Conservation (phyloP, 2,113 vertebrate genomes). For the Eptatretus burgeri region DNA sequence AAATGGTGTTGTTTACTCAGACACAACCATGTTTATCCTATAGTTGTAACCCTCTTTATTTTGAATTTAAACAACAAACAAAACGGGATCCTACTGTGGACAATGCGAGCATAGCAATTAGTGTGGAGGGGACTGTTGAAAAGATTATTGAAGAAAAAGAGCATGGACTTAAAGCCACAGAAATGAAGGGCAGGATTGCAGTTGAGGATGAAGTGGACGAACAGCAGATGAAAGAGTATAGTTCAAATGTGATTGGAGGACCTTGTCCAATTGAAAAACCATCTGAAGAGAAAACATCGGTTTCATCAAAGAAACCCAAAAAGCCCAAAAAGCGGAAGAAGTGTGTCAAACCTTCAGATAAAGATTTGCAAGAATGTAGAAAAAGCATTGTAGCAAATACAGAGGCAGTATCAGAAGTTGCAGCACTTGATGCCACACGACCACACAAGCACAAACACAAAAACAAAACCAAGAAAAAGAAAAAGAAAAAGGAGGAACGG, state of each 20-base stretch:
- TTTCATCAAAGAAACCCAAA: conserved; percentile 18
- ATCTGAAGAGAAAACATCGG: no score
- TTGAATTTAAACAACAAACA: conserved; percentile 77
- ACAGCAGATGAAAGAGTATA: conserved; percentile 21
- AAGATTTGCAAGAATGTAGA: neutral
- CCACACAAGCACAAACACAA: conserved; percentile 8
- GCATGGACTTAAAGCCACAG: conserved; percentile 17
- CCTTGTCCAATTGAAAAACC: no score
- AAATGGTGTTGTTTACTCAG: conserved; percentile 70
- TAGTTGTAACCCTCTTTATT: conserved; percentile 92
- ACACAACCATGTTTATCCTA: conserved; percentile 63
- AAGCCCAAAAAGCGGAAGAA: conserved; percentile 23
- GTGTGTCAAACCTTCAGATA: conserved; percentile 14
- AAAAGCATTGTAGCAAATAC: neutral
- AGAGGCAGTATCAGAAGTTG: neutral
- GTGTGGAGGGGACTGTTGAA: conserved; percentile 12
- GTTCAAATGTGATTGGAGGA: conserved; percentile 6
- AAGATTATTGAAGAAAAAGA: conserved; percentile 14
- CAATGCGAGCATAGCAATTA: conserved; percentile 13
- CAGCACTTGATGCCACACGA: no score
- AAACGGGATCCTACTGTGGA: conserved; percentile 32
- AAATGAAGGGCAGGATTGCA: conserved; percentile 11
- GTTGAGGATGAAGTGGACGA: conserved; percentile 18
- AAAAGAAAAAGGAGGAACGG: conserved; percentile 7
- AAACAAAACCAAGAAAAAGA: conserved; percentile 11